Evolutionary conservation across 2,888 invertebrate species (phyloP), one percentile per base, ranked within the genome.

Genomic region (Anorthoa munda): DNA sequence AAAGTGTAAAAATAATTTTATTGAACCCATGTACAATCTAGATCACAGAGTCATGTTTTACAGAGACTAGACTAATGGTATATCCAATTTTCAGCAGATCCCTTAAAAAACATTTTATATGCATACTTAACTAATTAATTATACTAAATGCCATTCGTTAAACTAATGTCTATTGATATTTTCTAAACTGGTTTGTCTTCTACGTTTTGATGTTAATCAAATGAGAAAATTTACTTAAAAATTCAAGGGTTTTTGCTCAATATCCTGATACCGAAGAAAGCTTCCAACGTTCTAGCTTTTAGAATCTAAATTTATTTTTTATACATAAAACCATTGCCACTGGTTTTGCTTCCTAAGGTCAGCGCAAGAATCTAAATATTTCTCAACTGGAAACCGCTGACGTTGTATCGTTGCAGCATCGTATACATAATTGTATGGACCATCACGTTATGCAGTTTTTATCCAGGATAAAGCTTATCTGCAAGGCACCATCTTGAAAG

Each of bases 371-470:
- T 51, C 11, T 46, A 60, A 83, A 73, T 64, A 79, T 66, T 39
- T 31, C 46, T 66, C 45, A 60, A 48, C 17, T 56, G 4, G 56
- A 48, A 75, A 67, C 45, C 13, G 60, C 66, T 67, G 80, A 63
- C 59, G n/a, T 39, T 77, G 70, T 70, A 67, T 83, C 66, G 55
- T 21, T 55, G 66, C 3, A 59, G 56, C 51, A 63, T 69, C 68
- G 31, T 87, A 79, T 84, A 76, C 85, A 86, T 87, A 86, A 87
- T 84, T 73, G 55, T 69, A 78, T 78, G 70, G 64, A 60, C 77
- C 72, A 72, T 75, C 63, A 73, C 23, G 58, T 72, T 74, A 83
- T 79, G 71, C 79, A 76, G 66, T 39, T 53, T 67, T 75, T 67
- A n/a, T 72, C 58, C 78, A 75, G 74, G 45, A 50, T 31, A 55